These are phyloP conservation scores for Epicauta chinensis DNA, from an alignment of 1,140 invertebrate genomes.

Conservation along the genomic window DNA sequence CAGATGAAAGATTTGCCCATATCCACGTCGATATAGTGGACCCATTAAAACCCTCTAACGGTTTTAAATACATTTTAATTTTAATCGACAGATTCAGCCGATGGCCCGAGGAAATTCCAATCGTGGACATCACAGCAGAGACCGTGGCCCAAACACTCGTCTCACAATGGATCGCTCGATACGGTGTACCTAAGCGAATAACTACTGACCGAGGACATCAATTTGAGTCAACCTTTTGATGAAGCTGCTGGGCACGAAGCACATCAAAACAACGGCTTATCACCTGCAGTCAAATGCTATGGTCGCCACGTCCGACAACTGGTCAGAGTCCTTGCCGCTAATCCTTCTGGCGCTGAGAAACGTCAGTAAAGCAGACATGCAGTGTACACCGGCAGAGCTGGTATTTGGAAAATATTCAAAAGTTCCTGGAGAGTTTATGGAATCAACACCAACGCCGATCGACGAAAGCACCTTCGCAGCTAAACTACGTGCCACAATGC, in stretches of 20 bases:
- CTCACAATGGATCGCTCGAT: constrained; percentile 36
- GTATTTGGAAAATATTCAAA: constrained; percentile 37
- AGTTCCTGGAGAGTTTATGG: constrained; percentile 36
- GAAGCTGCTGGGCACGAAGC: constrained; percentile 23
- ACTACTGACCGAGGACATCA: constrained; percentile 43
- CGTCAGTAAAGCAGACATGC: constrained; percentile 29
- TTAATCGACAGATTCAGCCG: constrained; percentile 43
- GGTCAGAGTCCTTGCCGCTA: constrained; percentile 19
- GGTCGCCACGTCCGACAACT: constrained; percentile 8
- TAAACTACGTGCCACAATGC: neutral
- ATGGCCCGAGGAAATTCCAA: constrained; percentile 43
- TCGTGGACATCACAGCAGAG: constrained; percentile 37
- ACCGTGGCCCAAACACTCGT: constrained; percentile 31
- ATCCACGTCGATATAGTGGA: constrained; percentile 49
- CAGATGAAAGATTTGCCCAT: constrained; percentile 25
- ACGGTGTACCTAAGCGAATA: constrained; percentile 36
- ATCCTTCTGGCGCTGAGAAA: constrained; percentile 37
- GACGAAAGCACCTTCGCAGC: no score
- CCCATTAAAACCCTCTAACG: constrained; percentile 38
- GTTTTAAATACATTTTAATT: constrained; percentile 41
- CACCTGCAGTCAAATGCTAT: constrained; percentile 50
- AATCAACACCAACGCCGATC: neutral
- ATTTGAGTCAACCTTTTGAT: constrained; percentile 37
- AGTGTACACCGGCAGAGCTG: constrained; percentile 33
- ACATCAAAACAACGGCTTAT: constrained; percentile 27